Evolutionary conservation across 2,888 invertebrate species (phyloP), one percentile per base, ranked within the genome.

Genomic region (Ophion obscuratus): DNA sequence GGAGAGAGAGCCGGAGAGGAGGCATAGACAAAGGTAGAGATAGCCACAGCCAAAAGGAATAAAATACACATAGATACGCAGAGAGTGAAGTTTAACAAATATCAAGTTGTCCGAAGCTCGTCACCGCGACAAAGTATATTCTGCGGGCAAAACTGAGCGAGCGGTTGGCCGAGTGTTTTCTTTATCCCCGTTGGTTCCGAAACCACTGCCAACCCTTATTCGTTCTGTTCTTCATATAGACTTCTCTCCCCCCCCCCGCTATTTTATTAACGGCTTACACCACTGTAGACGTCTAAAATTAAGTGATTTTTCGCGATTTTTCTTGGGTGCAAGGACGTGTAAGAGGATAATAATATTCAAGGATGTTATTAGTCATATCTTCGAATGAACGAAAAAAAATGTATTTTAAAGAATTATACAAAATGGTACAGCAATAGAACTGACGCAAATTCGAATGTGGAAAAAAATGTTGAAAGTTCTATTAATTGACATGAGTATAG

Each of bases 91-190:
- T 84, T 71, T 74, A 80, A 83, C 85, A 87, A 86, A 81, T 81
- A 80, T 86, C 85, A 88, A 89, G 88, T 90, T 83, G 77, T 90
- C 89, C 91, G 88, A 90, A 89, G 89, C 91, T 73, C 83, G 67
- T 83, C 77, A 77, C 71, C 77, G 73, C 67, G 81, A 77, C 79
- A 83, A 85, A 85, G 82, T 83, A 83, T 85, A 83, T 79, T 83
- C 62, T 78, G 67, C 59, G 67, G 27, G 76, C 57, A 78, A 73
- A 82, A 82, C 61, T 61, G 75, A 40, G 64, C 61, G 76, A 71
- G 57, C 44, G 77, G 77, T 76, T 71, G 80, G 59, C 66, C 66
- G 36, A 61, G 40, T 27, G 74, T 17, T 79, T 70, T 47, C 57
- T 57, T 36, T 6, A 31, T 62, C 27, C 44, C 27, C 20, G 11